Evolutionary conservation across 2,797 vertebrate genomes (phyloP).

Genomic region (Eulemur coronatus): DNA sequence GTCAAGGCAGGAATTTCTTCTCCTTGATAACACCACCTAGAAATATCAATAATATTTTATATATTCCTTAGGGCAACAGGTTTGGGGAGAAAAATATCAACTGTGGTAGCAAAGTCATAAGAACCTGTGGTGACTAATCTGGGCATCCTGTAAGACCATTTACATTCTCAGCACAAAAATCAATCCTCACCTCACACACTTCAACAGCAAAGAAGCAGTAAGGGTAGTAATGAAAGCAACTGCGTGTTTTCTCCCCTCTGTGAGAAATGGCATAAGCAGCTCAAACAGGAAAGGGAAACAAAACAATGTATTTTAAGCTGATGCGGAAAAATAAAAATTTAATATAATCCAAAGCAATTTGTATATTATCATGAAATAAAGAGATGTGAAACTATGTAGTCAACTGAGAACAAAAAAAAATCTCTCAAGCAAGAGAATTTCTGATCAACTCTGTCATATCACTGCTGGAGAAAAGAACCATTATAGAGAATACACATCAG

Average conservation of each 20-base stretch:
- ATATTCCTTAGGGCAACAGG: conserved; percentile 68
- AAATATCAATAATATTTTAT: conserved; percentile 80
- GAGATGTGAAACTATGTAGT: conserved; percentile 59
- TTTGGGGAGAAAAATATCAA: conserved; percentile 74
- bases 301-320: conserved; percentile 67
- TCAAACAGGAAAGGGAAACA: conserved; percentile 58
- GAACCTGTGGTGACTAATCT: conserved; percentile 39
- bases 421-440: conserved; percentile 80
- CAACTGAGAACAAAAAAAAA: conserved; percentile 55
- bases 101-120: conserved; percentile 44
- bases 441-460: conserved; percentile 78
- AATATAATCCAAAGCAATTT: conserved; percentile 48
- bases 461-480: conserved; percentile 78
- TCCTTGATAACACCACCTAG: conserved; percentile 79
- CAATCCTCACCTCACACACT: conserved; percentile 58
- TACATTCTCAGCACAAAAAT: conserved; percentile 56
- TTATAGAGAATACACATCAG: conserved; percentile 50
- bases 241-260: conserved; percentile 58
- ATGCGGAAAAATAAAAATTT: conserved; percentile 75
- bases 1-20: conserved; percentile 79
- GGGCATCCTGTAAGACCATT: conserved; percentile 33
- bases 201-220: conserved; percentile 71
- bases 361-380: conserved; percentile 49
- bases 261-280: conserved; percentile 73
- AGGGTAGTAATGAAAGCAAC: conserved; percentile 72